Percentiles rank a stretch among this genome's conserved stretches.
Evolutionary conservation across 2,888 invertebrate genomes (phyloP).

Genomic region (Caenorhabditis sinica): DNA sequence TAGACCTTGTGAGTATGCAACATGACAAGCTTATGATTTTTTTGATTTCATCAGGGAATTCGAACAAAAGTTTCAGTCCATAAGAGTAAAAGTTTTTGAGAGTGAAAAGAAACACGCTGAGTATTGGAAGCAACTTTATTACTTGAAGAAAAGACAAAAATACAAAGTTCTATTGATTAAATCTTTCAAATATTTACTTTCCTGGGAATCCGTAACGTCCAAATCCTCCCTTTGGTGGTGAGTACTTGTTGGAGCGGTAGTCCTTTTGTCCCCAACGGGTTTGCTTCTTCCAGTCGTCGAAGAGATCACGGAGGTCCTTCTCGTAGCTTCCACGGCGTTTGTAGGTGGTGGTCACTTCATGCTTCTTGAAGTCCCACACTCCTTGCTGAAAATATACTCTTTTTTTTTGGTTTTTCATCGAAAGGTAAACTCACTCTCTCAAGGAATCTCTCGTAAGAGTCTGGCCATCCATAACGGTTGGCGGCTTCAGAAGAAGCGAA

Average conservation of each 20-base stretch:
- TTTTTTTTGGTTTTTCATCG: too few relatives aligned
- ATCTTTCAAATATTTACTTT: conserved; percentile 29
- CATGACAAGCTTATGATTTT: too few relatives aligned
- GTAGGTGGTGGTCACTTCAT: conserved; percentile 45
- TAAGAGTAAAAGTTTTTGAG: too few relatives aligned
- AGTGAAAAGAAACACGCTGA: too few relatives aligned
- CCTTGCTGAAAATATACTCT: conserved; percentile 57
- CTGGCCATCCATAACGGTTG: conserved; percentile 65
- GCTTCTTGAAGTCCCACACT: conserved; percentile 65
- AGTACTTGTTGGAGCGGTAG: conserved; percentile 56
- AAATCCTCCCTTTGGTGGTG: conserved; percentile 51
- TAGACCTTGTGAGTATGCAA: too few relatives aligned
- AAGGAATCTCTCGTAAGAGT: conserved; percentile 64
- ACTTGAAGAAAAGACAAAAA: conserved; percentile 9
- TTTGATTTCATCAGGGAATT: background rate
- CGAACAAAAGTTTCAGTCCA: too few relatives aligned
- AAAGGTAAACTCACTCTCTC: conserved; percentile 61
- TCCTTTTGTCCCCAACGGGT: conserved; percentile 60
- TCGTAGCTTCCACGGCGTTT: conserved; percentile 51
- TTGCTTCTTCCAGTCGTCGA: conserved; percentile 65
- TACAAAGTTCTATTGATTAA: background rate
- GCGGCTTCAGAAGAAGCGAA: conserved; percentile 43
- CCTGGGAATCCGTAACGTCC: conserved; percentile 65
- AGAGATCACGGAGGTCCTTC: conserved; percentile 60
- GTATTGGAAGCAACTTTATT: too few relatives aligned